A percentile compares a stretch with the other conserved stretches of the same genome.
phyloP scores from a whole-genome alignment of 2,797 vertebrate genomes.

The Vespertilio murinus region DNA sequence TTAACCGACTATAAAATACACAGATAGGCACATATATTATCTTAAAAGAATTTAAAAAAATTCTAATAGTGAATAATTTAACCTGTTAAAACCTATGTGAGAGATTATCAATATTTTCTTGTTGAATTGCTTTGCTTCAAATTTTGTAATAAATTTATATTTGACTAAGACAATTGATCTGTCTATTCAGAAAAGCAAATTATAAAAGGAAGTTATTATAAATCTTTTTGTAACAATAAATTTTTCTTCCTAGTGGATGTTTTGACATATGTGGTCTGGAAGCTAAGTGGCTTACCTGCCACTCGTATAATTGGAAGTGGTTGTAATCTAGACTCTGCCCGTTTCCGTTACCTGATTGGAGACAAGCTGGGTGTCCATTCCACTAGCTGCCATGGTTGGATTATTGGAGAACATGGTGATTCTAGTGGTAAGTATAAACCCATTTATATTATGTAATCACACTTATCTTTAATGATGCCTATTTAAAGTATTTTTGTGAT shows the following conservation, averaged over 20 bases:
- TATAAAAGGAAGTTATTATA: neutral
- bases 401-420: conserved; percentile 97
- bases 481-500: neutral
- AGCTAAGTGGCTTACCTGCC: conserved; percentile 95
- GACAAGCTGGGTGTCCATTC: conserved; percentile 93
- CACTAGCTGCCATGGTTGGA: conserved; percentile 96
- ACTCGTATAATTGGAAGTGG: conserved; percentile 95
- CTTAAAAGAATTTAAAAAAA: neutral
- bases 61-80: conserved; percentile 3
- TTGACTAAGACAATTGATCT: conserved; percentile 7
- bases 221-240: conserved; percentile 47
- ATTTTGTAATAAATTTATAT: neutral
- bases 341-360: conserved; percentile 96
- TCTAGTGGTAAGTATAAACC: conserved; percentile 91
- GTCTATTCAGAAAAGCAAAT: conserved; percentile 2
- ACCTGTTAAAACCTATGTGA: neutral
- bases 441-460: neutral
- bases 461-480: neutral
- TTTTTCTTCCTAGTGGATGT: conserved; percentile 90
- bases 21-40: neutral
- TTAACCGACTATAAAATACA: neutral
- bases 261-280: conserved; percentile 98
- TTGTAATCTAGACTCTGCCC: conserved; percentile 97
- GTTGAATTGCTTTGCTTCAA: neutral
- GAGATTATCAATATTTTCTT: neutral